Conservation (phyloP, 53 echinoderm and acorn worm genomes). For the Holothuria leucospilota region DNA sequence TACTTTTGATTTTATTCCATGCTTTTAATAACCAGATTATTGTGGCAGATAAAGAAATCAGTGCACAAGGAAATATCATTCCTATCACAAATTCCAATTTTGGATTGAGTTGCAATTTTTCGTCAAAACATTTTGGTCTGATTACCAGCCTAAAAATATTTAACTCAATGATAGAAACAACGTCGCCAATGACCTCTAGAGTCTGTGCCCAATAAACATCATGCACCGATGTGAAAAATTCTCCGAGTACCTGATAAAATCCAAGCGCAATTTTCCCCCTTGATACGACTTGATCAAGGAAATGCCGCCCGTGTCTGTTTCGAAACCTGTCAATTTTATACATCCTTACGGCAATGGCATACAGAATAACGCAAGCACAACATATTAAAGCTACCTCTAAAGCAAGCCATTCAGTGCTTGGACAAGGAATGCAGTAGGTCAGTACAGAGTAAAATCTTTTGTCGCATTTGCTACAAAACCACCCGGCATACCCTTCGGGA, state of each 20-base stretch:
- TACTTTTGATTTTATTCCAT: too few species aligned
- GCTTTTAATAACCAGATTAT: too few species aligned
- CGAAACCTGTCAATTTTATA: not conserved
- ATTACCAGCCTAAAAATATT: not conserved
- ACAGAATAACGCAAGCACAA: not conserved
- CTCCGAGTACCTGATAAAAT: slow-evolving; percentile 14
- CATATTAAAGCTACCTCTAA: not conserved
- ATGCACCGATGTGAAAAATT: not conserved
- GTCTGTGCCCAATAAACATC: not conserved
- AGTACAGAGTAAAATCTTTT: too few species aligned
- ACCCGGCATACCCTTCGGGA: too few species aligned
- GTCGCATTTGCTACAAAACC: too few species aligned
- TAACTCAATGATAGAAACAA: not conserved
- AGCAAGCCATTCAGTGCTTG: too few species aligned
- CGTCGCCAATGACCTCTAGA: not conserved
- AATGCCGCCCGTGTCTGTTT: not conserved
- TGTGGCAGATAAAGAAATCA: too few species aligned
- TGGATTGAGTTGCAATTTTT: not conserved
- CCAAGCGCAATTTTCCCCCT: slow-evolving; percentile 9
- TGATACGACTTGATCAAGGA: not conserved
- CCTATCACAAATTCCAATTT: too few species aligned
- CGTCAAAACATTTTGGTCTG: not conserved
- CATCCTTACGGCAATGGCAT: not conserved
- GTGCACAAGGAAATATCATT: too few species aligned
- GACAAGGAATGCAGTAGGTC: too few species aligned